Evolutionary conservation across 2,797 vertebrate genomes (phyloP).

Genomic region (Enteromius viviparus): DNA sequence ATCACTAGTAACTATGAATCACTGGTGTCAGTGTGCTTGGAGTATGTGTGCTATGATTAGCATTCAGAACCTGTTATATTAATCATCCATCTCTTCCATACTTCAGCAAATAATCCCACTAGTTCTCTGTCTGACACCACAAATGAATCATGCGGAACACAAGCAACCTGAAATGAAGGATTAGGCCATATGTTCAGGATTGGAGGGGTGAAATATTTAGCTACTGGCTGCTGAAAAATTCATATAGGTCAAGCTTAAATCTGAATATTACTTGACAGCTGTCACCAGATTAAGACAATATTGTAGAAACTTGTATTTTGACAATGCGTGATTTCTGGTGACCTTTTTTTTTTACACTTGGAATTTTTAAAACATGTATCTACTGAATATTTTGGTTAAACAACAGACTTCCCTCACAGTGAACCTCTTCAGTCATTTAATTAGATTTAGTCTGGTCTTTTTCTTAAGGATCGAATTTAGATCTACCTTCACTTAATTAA

Average conservation of each 20-base stretch:
- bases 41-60: constrained; percentile 18
- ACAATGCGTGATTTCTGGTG: neutral
- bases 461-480: neutral
- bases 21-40: neutral
- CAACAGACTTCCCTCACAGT: neutral
- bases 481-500: neutral
- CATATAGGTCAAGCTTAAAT: neutral
- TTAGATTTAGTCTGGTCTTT: neutral
- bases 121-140: constrained; percentile 5
- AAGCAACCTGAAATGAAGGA: constrained; percentile 26
- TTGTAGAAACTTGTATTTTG: neutral
- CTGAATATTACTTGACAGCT: neutral
- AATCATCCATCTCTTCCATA: constrained; percentile 24
- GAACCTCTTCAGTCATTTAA: neutral
- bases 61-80: constrained; percentile 34
- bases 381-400: neutral
- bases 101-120: constrained; percentile 25
- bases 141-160: neutral
- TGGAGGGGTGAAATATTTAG: neutral
- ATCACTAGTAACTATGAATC: constrained; percentile 29
- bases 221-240: neutral
- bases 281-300: neutral
- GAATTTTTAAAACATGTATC: too few species aligned
- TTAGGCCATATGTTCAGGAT: neutral
- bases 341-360: neutral